Percentiles rank a stretch among this genome's conserved stretches.
Evolutionary conservation across 2,797 vertebrate species (phyloP).

Genomic region (Hipposideros larvatus): DNA sequence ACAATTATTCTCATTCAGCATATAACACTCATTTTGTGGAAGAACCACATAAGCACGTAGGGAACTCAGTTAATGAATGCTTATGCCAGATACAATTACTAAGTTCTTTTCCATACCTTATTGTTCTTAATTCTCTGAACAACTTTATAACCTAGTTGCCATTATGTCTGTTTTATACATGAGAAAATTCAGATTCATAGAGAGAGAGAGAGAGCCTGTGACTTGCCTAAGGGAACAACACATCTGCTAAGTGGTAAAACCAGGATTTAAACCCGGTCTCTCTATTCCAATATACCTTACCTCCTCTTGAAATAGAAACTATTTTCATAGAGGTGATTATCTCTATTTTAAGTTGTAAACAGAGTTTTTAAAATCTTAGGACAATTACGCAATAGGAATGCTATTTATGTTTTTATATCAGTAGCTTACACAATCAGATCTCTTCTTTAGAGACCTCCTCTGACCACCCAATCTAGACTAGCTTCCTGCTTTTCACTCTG

Average conservation of each 20-base stretch:
- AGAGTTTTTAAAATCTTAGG: conserved; percentile 41
- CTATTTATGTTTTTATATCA: neutral
- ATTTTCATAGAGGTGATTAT: neutral
- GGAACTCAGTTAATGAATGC: neutral
- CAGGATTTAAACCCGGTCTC: neutral
- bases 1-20: neutral
- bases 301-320: conserved; percentile 3
- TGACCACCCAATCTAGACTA: neutral
- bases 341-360: conserved; percentile 50
- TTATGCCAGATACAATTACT: neutral
- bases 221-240: neutral
- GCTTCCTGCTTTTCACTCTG: neutral
- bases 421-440: neutral
- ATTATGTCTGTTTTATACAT: neutral
- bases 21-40: neutral
- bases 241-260: neutral
- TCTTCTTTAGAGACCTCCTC: neutral
- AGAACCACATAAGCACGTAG: neutral
- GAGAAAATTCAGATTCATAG: neutral
- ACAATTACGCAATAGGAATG: neutral
- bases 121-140: neutral
- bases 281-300: neutral
- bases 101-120: neutral
- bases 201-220: neutral
- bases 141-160: neutral